Conservation (phyloP, 2,888 invertebrate species). For the Tetragnatha montana region DNA sequence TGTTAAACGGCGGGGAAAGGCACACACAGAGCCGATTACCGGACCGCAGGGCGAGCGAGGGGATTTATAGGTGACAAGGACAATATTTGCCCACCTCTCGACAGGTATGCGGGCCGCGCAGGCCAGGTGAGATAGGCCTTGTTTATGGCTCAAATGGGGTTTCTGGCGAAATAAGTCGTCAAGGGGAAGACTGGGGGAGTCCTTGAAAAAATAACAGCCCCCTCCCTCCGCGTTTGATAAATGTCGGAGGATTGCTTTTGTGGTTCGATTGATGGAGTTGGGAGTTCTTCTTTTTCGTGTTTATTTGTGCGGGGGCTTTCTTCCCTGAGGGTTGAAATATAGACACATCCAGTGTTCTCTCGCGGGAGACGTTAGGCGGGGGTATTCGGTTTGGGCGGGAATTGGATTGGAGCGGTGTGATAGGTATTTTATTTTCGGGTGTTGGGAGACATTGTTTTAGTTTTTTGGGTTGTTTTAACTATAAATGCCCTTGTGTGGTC, state of each 20-base stretch:
- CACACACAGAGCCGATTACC: not conserved
- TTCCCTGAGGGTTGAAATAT: not conserved
- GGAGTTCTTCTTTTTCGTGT: not conserved
- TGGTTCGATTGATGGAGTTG: slow-evolving; percentile 16
- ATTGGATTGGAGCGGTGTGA: no score
- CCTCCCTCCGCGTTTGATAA: slow-evolving; percentile 4
- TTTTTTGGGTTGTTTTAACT: no score
- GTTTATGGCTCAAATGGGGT: slow-evolving; percentile 53
- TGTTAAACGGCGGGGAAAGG: not conserved
- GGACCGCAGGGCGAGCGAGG: not conserved
- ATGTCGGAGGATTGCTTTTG: slow-evolving; percentile 21
- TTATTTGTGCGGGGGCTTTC: not conserved
- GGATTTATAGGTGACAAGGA: not conserved
- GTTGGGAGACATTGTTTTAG: no score
- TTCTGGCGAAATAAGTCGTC: slow-evolving; percentile 44
- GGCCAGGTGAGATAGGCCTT: slow-evolving; percentile 21
- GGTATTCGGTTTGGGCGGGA: no score
- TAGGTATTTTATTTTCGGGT: no score
- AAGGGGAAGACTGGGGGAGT: slow-evolving; percentile 9
- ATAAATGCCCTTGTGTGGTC: no score
- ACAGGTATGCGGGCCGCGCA: slow-evolving; percentile 9
- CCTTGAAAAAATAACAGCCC: not conserved
- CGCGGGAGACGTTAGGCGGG: no score
- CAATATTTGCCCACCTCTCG: slow-evolving; percentile 20
- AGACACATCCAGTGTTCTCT: no score